Percentiles rank a stretch among this genome's conserved stretches.
Conservation (phyloP, 2,888 invertebrate genomes). For the Strigamia transsilvanica region DNA sequence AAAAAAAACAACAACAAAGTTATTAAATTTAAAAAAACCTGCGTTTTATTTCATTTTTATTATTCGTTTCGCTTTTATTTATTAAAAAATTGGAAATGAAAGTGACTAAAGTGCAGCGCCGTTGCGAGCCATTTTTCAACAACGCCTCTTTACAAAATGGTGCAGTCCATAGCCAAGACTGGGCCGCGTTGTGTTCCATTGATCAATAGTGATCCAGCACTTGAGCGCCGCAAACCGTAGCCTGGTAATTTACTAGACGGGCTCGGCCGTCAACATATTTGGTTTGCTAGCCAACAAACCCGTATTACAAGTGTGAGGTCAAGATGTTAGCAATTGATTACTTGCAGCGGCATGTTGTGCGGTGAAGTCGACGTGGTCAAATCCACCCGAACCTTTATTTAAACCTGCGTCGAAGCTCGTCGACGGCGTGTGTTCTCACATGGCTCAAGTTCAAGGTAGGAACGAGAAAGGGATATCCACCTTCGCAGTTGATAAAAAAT, state of each 20-base stretch:
- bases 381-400: slow-evolving; percentile 16
- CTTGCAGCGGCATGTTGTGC: slow-evolving; percentile 27
- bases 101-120: background rate
- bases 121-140: background rate
- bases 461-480: slow-evolving; percentile 5
- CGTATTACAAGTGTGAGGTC: background rate
- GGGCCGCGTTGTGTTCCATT: slow-evolving; percentile 21
- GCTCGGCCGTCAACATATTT: slow-evolving; percentile 37
- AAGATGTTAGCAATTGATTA: slow-evolving; percentile 32
- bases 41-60: too few relatives aligned
- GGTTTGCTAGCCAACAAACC: background rate
- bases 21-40: too few relatives aligned
- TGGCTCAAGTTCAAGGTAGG: slow-evolving; percentile 55
- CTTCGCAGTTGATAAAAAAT: slow-evolving; percentile 34
- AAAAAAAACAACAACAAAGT: too few relatives aligned
- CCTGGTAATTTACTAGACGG: slow-evolving; percentile 40
- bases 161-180: slow-evolving; percentile 17
- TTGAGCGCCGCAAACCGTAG: slow-evolving; percentile 33
- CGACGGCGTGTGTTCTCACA: slow-evolving; percentile 49
- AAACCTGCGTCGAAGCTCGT: slow-evolving; percentile 27
- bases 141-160: slow-evolving; percentile 41
- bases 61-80: too few relatives aligned
- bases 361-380: slow-evolving; percentile 21
- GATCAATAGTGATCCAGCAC: slow-evolving; percentile 43
- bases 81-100: background rate